phyloP scores from a whole-genome alignment of 30 jellyfish, hydroid and myxozoan genomes.

The Hydractinia echinata region DNA sequence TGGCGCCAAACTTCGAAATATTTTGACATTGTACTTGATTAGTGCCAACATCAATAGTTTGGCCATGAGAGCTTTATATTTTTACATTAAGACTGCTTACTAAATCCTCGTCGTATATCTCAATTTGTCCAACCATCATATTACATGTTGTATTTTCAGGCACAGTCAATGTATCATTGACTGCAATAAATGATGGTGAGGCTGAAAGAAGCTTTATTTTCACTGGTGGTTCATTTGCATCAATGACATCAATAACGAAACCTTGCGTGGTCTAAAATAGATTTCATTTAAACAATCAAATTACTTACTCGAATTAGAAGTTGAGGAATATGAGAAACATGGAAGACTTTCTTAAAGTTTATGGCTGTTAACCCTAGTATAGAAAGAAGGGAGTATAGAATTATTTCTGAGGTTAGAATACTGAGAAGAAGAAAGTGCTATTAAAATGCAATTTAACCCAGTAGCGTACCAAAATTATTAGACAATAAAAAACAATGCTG shows the following conservation, averaged over 20 bases:
- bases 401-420: too few relatives aligned
- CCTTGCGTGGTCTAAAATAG: slow-evolving; percentile 10
- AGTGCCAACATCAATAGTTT: neutral
- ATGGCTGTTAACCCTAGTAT: too few relatives aligned
- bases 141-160: slow-evolving; percentile 18
- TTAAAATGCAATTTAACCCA: too few relatives aligned
- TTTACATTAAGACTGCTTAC: slow-evolving; percentile 1
- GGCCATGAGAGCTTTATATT: neutral
- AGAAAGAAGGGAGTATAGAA: too few relatives aligned
- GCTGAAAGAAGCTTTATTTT: slow-evolving; percentile 1
- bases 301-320: neutral
- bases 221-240: slow-evolving; percentile 47
- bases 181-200: neutral
- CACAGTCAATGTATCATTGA: slow-evolving; percentile 1
- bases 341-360: too few relatives aligned
- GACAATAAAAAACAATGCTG: too few relatives aligned
- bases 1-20: neutral
- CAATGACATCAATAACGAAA: slow-evolving; percentile 26
- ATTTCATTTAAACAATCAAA: neutral
- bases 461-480: too few relatives aligned
- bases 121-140: slow-evolving; percentile 26
- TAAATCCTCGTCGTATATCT: slow-evolving; percentile 22
- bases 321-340: neutral
- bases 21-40: neutral
- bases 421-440: too few relatives aligned